Evolutionary conservation across 2,797 vertebrate genomes (phyloP), one percentile per base, ranked within the genome.

Genomic region (Staurois parvus): DNA sequence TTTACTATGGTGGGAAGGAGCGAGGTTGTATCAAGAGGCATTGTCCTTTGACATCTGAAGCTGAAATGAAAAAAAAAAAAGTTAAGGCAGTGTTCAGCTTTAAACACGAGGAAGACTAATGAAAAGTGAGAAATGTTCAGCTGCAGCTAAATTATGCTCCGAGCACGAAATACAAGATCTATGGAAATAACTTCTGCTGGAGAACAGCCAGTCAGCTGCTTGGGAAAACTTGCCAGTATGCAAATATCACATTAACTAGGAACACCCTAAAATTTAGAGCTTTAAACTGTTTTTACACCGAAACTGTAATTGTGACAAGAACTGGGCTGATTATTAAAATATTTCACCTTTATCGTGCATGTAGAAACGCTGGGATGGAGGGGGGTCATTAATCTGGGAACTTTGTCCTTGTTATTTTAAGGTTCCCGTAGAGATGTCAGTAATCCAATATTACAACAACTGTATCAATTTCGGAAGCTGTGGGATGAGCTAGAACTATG

Each of bases 141-240:
- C 52, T 24, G 19, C 67, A 6, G 37, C 40, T 68, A 48, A 79
- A 68, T 19, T 24, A 52, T 69, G 21, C 28, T 29, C 26, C 70
- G 48, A 52, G 42, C 29, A 68, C n/a, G 30, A 69, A 69, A 12
- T n/a, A 59, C 3, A 21, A 45, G 42, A 45, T 68, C 64, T 12
- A 32, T 69, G 77, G 29, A 45, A 79, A 56, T 80, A 12, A 1
- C 29, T 79, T 68, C 4, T 15, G 52, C 21, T 59, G 52, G 52
- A 59, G 7, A 59, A 21, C 52, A 24, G 52, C 52, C 52, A 59
- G 24, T 48, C 67, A 80, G 30, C n/a, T 70, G 70, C 30, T 66
- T 80, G 42, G 40, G 32, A 69, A 24, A 56, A 56, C 62, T 24
- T 75, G 70, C 70, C 77, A 85, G 6, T 30, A 66, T 80, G 70